phyloP scores from a whole-genome alignment of 1,140 invertebrate species.

The Subanguina moxae region DNA sequence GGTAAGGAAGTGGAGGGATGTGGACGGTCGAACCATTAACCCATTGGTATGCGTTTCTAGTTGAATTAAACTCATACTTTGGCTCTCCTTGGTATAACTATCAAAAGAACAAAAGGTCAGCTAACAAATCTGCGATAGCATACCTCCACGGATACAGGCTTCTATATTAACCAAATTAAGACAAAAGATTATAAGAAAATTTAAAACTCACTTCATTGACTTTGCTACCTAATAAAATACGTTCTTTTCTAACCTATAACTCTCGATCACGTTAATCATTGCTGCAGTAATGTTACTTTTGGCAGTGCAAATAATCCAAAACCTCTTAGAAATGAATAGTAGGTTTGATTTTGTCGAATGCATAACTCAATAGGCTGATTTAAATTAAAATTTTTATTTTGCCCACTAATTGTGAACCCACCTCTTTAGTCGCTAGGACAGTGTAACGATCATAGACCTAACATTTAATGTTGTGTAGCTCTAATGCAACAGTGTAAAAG shows the following conservation, averaged over 20 bases:
- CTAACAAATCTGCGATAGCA: too few relatives aligned
- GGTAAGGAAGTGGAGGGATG: neutral
- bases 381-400: too few relatives aligned
- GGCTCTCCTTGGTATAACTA: conserved; percentile 2
- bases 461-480: too few relatives aligned
- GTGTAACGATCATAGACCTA: too few relatives aligned
- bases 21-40: neutral
- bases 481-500: too few relatives aligned
- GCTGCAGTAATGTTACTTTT: neutral
- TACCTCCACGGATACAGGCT: neutral
- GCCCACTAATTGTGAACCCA: too few relatives aligned
- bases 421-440: too few relatives aligned
- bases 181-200: too few relatives aligned
- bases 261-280: too few relatives aligned
- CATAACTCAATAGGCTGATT: too few relatives aligned
- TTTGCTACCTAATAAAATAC: neutral
- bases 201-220: too few relatives aligned
- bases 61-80: neutral
- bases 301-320: neutral
- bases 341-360: neutral
- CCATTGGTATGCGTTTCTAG: neutral
- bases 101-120: too few relatives aligned
- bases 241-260: neutral
- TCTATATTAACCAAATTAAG: neutral
- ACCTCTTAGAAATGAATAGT: neutral